Conservation (phyloP, 1,140 invertebrate species). For the Panonychus citri region DNA sequence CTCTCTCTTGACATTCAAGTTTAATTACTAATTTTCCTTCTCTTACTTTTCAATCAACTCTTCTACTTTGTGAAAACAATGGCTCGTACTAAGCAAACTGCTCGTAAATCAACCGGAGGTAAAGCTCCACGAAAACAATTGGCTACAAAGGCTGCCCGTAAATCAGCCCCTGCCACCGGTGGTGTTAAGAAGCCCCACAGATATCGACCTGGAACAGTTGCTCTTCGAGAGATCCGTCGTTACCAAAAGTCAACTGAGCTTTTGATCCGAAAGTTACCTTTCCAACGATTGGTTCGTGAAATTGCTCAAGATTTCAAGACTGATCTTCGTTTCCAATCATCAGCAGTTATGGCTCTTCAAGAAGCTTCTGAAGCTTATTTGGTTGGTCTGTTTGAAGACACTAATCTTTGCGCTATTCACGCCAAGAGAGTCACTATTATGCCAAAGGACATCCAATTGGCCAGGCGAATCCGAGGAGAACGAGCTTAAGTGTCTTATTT, state of each 20-base stretch:
- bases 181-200: conserved; percentile 32
- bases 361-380: conserved; percentile 32
- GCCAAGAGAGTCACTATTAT: conserved; percentile 82
- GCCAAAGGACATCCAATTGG: conserved; percentile 81
- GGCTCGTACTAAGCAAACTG: conserved; percentile 66
- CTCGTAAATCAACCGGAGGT: conserved; percentile 52
- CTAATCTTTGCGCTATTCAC: conserved; percentile 77
- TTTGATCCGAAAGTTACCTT: conserved; percentile 31
- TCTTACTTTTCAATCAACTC: conserved; percentile 18
- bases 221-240: conserved; percentile 57
- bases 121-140: conserved; percentile 65
- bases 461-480: conserved; percentile 32
- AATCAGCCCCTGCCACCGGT: conserved; percentile 29
- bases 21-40: background rate
- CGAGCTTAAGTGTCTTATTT: conserved; percentile 5
- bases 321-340: conserved; percentile 53
- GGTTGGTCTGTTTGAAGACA: conserved; percentile 67
- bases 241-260: conserved; percentile 66
- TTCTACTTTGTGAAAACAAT: conserved; percentile 28
- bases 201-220: conserved; percentile 51
- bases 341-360: conserved; percentile 27
- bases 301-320: conserved; percentile 52
- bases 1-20: background rate
- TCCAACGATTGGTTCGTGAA: conserved; percentile 32
- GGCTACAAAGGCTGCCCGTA: conserved; percentile 35